Base-by-base conservation (phyloP, 2,888 invertebrate species). In the Camptogramma bilineatum region DNA sequence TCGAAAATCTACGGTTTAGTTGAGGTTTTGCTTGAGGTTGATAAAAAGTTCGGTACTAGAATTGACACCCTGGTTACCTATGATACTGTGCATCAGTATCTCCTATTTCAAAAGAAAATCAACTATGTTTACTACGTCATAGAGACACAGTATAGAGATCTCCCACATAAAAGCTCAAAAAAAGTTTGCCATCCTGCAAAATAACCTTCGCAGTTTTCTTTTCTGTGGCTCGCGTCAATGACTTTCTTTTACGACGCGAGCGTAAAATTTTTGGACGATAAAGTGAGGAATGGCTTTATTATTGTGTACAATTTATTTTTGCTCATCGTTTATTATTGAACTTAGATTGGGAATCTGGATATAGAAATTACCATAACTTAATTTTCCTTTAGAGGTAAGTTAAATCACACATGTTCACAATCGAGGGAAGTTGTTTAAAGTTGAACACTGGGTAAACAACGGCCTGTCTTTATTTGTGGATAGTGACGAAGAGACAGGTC, bases 231-330 rank as follows among this genome's bases (percentile, higher is more conserved):
- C 48, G 44, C 59, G 68, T 68, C 66, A 71, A 59, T 59, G 66
- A 64, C 62, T 72, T 66, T 64, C 66, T 64, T 73, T 76, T 75
- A 74, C 63, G 72, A 68, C 64, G 66, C 58, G 53, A 34, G 52
- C 66, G 44, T 70, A 70, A 69, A 69, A 57, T 62, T 68, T 68
- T 68, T 67, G 19, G 48, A 21, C 67, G 52, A 72, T 70, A 71
- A 72, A 74, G 66, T 67, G 31, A 59, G 44, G 57, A 66, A 61
- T 56, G 55, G 53, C 63, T 72, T 68, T 70, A 73, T 60, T 66
- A 64, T 62, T 58, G 57, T 46, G 47, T 54, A 60, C 59, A 72
- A 70, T 56, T 65, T 62, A 69, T 1, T 39, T 39, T 39, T 39
- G 34, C 13, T 13, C 42, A 48, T 61, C 42, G 50, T 61, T 50